These are phyloP conservation scores for Lepidurus apus DNA, from an alignment of 1,140 invertebrate genomes.

Conservation along the genomic window DNA sequence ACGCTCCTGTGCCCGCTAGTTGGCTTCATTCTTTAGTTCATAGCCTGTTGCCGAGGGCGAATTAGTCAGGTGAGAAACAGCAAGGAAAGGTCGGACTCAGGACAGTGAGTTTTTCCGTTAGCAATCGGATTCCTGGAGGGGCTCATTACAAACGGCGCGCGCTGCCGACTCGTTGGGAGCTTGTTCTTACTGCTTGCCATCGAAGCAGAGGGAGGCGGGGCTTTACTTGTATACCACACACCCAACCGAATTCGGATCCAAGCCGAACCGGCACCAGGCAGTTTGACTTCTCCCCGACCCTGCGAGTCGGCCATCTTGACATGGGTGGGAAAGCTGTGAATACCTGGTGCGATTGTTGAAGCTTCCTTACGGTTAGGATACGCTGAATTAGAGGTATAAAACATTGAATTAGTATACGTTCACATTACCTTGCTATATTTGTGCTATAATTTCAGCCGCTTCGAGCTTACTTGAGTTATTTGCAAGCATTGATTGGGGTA, in stretches of 20 bases:
- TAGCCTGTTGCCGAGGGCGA: conserved; percentile 7
- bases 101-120: conserved; percentile 1
- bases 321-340: conserved; percentile 18
- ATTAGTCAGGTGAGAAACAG: conserved; percentile 15
- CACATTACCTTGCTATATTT: not conserved
- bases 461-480: not conserved
- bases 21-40: not conserved
- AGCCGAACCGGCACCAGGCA: not conserved
- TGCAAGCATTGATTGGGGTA: not conserved
- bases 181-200: not conserved
- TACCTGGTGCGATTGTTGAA: conserved; percentile 21
- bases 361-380: not conserved
- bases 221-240: not conserved
- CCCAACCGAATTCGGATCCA: not conserved
- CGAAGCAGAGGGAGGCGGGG: not conserved
- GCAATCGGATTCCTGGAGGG: not conserved
- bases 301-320: conserved; percentile 17
- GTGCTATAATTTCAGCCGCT: not conserved
- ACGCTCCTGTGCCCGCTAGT: not conserved
- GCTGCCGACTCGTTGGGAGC: not conserved
- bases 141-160: conserved; percentile 20
- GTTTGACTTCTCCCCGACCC: conserved; percentile 18
- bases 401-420: not conserved
- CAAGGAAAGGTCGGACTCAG: conserved; percentile 12
- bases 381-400: conserved; percentile 11